Evolutionary conservation across 1,140 invertebrate species (phyloP), one percentile per base, ranked within the genome.

Genomic region (Drosophila sp.): DNA sequence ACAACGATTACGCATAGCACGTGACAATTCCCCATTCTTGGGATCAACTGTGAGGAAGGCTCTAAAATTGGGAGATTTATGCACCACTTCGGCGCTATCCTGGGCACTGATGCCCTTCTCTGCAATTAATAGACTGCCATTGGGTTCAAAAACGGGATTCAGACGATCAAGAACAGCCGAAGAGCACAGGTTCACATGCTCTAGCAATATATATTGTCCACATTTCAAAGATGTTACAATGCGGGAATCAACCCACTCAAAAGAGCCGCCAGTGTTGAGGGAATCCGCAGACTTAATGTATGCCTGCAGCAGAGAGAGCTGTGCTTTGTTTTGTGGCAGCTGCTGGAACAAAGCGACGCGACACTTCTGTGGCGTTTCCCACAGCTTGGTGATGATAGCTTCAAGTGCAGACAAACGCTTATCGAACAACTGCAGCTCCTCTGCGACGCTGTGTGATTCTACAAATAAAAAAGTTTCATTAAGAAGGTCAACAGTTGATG

Each of bases 101-200:
- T 96, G 93, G 1, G 92, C 81, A 72, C 94, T 94, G 2, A 96
- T 94, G 4, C 98, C 98, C 89, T 97, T 94, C 93, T 99, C 99
- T n/a, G 96, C 96, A 41, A 99, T 95, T 25, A 94, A 95, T 0
- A 99, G 93, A 7, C 95, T 94, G 2, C 99, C 99, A 79, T 96
- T 95, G 0, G 97, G 97, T 93, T 99, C 99, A 73, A 99, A 93
- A 1, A 99, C 93, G 13, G 96, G 96, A 94, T 99, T 99, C 4
- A 99, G 93, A 76, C 99, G 94, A 93, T 99, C 99, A 73, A 99
- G 93, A 8, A 99, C 97, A 32, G 99, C 98, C 1, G 98, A 94
- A 77, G 97, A 98, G 92, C 98, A 99, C 21, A 99, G 94, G 93
- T 99, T 99, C 0, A 98, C 98, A 92, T 99, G 98, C 92, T 99